Percentiles rank a stretch among this genome's conserved stretches.
phyloP scores from a whole-genome alignment of 2,797 vertebrate species.

The Oreortyx pictus region DNA sequence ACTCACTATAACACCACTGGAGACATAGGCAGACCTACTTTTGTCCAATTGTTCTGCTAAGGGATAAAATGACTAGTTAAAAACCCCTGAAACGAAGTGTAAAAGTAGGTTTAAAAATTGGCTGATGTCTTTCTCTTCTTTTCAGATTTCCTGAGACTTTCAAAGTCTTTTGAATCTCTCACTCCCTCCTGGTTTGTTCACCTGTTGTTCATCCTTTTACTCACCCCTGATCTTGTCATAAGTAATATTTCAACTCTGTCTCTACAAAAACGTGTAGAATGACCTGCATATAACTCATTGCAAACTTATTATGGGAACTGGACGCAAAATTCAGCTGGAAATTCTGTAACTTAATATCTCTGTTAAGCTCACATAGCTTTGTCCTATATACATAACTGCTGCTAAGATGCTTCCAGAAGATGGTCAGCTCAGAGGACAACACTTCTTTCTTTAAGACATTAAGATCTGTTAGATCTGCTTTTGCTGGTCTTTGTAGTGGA shows the following conservation, averaged over 20 bases:
- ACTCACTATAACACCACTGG: constrained; percentile 3
- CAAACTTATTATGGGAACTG: neutral
- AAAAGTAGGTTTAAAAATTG: constrained; percentile 49
- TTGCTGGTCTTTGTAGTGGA: neutral
- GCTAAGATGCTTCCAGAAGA: neutral
- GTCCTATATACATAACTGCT: neutral
- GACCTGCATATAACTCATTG: neutral
- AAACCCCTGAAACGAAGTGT: constrained; percentile 37
- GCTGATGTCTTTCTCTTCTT: constrained; percentile 16
- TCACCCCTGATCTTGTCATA: neutral
- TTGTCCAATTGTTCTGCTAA: constrained; percentile 40
- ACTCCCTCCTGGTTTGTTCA: constrained; percentile 6
- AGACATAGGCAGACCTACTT: constrained; percentile 42
- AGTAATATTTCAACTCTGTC: neutral
- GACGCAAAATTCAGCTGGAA: neutral
- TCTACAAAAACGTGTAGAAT: neutral
- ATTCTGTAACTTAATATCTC: neutral
- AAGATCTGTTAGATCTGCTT: neutral
- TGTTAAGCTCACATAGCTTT: neutral
- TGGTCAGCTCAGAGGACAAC: neutral
- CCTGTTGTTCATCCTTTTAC: neutral
- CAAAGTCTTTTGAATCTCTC: constrained; percentile 10
- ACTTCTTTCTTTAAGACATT: neutral
- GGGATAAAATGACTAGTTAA: constrained; percentile 40
- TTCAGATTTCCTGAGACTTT: constrained; percentile 26